Evolutionary conservation across 2,888 invertebrate species (phyloP), one percentile per base, ranked within the genome.

Genomic region (Leptura quadrifasciata): DNA sequence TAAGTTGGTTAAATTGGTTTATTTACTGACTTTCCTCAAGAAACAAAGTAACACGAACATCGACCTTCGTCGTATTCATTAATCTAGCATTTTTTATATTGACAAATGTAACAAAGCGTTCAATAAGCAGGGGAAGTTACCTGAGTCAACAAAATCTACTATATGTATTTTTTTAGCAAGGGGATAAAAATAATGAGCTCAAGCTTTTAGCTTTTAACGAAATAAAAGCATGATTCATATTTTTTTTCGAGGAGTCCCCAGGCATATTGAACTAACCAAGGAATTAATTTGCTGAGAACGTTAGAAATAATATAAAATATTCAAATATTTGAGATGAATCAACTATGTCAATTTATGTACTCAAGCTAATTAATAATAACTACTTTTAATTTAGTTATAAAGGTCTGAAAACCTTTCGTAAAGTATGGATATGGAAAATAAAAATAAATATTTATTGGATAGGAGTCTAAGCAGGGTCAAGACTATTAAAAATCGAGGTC

Each of bases 121-220:
- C 54, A 18, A 21, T 65, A 54, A 54, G n/a, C 21, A 54, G 65
- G 65, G 65, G 35, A 65, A 52, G 65, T 65, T 65, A 65, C 65
- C 65, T 65, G 65, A 65, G 65, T 65, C 65, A 65, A 65, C 65
- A 65, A 65, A 65, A 15, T 24, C 21, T 47, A 54, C 54, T 65
- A 63, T 63, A 15, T 54, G 24, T 65, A 65, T 65, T 24, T 52
- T 65, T 65, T 65, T 65, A 35, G 20, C 21, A 54, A 54, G 65
- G 52, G 52, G 54, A 65, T 65, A 65, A 54, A 65, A 65, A 65
- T 65, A 65, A 65, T 65, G 65, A 65, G 52, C 24, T 54, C 52
- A 54, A 54, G 54, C 65, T 65, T 65, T 65, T 65, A 65, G 54
- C 65, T 65, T 65, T 65, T 65, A 65, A 65, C 65, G 54, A 21